These are phyloP conservation scores for Yoshiicerus persimilis DNA, from an alignment of 1,140 invertebrate genomes.

Conservation along the genomic window DNA sequence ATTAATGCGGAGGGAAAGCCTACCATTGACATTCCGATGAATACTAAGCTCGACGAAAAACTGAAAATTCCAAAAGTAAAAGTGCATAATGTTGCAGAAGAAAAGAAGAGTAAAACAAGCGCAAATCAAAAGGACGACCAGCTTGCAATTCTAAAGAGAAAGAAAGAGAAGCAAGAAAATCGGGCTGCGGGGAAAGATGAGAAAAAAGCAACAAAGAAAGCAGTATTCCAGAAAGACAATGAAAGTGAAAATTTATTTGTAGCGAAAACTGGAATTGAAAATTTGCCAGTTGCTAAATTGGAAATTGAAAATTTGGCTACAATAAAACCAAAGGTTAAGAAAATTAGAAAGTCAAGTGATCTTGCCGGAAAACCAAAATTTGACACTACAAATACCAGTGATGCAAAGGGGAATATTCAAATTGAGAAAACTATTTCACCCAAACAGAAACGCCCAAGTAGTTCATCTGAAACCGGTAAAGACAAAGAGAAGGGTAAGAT, in stretches of 20 bases:
- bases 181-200: not conserved
- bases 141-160: not conserved
- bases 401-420: not conserved
- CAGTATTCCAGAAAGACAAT: not conserved
- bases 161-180: not conserved
- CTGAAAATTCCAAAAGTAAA: not conserved
- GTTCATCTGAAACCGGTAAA: not conserved
- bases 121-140: not conserved
- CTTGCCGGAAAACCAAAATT: not conserved
- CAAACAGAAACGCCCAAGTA: not conserved
- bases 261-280: not conserved
- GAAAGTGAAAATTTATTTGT: not conserved
- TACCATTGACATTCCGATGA: not conserved
- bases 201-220: not conserved
- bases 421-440: not conserved
- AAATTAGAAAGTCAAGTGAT: not conserved
- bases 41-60: not conserved
- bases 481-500: not conserved
- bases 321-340: not conserved
- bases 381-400: not conserved
- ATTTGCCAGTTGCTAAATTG: too few species aligned
- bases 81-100: not conserved
- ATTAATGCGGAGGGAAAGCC: not conserved
- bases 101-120: not conserved
- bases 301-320: not conserved